Conservation (phyloP, 2,888 invertebrate species). For the Dioctria linearis region DNA sequence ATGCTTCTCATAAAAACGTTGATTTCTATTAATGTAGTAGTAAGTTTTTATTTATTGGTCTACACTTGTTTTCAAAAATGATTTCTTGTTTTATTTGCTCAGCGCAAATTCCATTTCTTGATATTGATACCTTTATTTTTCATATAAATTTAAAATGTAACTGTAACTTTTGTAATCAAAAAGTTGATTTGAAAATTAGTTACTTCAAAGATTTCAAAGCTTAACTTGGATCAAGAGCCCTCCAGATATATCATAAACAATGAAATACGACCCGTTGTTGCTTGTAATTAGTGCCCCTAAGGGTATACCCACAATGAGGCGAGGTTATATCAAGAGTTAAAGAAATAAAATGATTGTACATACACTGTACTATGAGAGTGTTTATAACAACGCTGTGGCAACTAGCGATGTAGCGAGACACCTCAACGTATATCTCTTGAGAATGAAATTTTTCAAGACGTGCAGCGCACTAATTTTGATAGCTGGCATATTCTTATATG, state of each 20-base stretch:
- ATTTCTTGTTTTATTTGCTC: too few relatives aligned
- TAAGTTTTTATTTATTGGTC: too few relatives aligned
- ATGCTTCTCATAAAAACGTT: too few relatives aligned
- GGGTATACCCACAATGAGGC: too few relatives aligned
- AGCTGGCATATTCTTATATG: too few relatives aligned
- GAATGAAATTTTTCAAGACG: too few relatives aligned
- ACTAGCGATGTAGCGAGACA: not conserved
- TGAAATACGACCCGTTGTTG: not conserved
- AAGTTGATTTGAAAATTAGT: not conserved
- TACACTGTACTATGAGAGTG: not conserved
- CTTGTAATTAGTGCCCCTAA: not conserved
- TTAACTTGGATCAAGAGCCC: not conserved
- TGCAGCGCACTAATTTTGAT: too few relatives aligned
- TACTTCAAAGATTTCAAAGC: not conserved
- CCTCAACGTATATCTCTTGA: too few relatives aligned
- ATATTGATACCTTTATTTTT: conserved; percentile 1
- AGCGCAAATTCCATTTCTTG: not conserved
- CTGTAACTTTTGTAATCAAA: not conserved
- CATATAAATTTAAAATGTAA: not conserved
- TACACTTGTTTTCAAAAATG: too few relatives aligned
- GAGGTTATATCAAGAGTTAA: too few relatives aligned
- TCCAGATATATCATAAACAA: not conserved
- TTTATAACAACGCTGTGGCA: not conserved
- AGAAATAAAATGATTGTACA: too few relatives aligned
- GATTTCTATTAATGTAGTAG: too few relatives aligned